These are phyloP conservation scores for Tyrannus savana DNA, from an alignment of 2,113 vertebrate species.

Conservation along the genomic window DNA sequence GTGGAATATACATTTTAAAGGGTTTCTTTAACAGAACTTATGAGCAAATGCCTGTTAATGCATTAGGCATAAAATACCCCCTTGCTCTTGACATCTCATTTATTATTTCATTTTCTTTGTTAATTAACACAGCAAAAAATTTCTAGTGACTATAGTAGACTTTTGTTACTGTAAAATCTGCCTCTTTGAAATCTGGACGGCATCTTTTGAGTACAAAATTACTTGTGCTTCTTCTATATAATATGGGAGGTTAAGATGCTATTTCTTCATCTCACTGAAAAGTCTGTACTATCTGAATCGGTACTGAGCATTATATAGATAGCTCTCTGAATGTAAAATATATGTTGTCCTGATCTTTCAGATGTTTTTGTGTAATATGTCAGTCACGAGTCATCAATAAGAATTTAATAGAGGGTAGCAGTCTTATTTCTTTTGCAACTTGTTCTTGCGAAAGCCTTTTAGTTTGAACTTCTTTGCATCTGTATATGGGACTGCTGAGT, in stretches of 20 bases:
- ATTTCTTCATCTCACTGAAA: background rate
- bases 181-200: background rate
- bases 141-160: background rate
- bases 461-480: background rate
- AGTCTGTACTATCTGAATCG: background rate
- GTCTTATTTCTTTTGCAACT: background rate
- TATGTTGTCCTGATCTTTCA: background rate
- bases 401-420: background rate
- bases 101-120: background rate
- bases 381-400: background rate
- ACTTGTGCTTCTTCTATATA: background rate
- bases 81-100: background rate
- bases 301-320: background rate
- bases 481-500: background rate
- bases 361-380: background rate
- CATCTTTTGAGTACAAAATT: background rate
- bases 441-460: background rate
- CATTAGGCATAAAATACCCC: background rate
- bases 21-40: background rate
- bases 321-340: background rate
- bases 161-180: background rate
- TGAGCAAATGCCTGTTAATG: background rate
- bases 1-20: background rate
- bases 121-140: background rate
- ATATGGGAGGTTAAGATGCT: background rate